A percentile compares a stretch with the other conserved stretches of the same genome.
These are phyloP conservation scores for Monochamus alternatus DNA, from an alignment of 2,888 invertebrate genomes.

Conservation along the genomic window DNA sequence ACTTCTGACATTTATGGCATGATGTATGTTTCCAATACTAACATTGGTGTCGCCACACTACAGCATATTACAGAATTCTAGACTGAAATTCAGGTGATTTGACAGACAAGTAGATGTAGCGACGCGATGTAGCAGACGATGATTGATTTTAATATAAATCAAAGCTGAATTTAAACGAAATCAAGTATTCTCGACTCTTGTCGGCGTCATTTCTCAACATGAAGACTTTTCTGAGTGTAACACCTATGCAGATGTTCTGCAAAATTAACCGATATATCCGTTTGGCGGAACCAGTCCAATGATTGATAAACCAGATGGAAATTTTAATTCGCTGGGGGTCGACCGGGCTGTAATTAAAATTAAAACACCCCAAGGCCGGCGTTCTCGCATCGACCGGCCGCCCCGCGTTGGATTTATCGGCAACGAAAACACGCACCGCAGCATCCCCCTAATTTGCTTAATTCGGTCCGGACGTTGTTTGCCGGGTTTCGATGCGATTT, in stretches of 20 bases:
- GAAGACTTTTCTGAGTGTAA: background rate
- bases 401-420: slow-evolving; percentile 15
- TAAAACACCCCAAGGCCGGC: slow-evolving; percentile 24
- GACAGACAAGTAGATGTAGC: too few relatives aligned
- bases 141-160: too few relatives aligned
- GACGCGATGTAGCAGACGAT: too few relatives aligned
- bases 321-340: slow-evolving; percentile 24
- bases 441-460: slow-evolving; percentile 30
- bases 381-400: slow-evolving; percentile 5
- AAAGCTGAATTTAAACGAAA: too few relatives aligned
- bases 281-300: background rate
- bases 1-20: too few relatives aligned
- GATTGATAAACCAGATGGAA: slow-evolving; percentile 29
- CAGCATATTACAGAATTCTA: too few relatives aligned
- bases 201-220: background rate
- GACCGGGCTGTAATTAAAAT: slow-evolving; percentile 24
- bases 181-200: too few relatives aligned
- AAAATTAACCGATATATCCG: background rate
- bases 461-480: background rate
- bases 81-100: too few relatives aligned
- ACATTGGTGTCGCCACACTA: too few relatives aligned
- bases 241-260: background rate
- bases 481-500: background rate
- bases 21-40: too few relatives aligned
- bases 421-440: slow-evolving; percentile 26